Conservation (phyloP, 2,113 vertebrate genomes). For the Pomatostomus ruficeps region DNA sequence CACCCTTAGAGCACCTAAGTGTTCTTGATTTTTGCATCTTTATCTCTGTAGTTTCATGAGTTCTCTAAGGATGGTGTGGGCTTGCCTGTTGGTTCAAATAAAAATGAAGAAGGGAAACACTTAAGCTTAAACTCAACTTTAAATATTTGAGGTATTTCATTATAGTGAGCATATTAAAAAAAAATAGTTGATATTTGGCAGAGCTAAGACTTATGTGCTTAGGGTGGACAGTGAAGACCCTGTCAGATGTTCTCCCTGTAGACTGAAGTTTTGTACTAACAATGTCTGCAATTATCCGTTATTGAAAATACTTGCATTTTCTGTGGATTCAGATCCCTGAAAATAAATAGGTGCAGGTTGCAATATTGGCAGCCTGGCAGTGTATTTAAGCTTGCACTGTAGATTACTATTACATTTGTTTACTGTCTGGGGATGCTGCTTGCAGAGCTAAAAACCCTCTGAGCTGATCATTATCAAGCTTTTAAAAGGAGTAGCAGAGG, state of each 20-base stretch:
- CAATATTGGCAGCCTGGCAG: background rate
- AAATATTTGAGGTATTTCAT: background rate
- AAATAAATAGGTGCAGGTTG: background rate
- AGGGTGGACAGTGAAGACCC: background rate
- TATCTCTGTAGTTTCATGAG: background rate
- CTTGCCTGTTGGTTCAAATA: background rate
- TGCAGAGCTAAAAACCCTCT: background rate
- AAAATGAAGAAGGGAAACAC: background rate
- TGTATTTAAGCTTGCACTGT: background rate
- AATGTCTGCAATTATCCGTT: background rate
- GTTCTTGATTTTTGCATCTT: background rate
- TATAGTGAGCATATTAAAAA: background rate
- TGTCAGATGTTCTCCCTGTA: background rate
- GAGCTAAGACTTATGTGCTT: background rate
- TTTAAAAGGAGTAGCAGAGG: background rate
- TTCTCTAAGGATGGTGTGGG: background rate
- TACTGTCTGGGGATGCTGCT: slow-evolving; percentile 23
- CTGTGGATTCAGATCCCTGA: background rate
- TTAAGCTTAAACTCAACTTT: background rate
- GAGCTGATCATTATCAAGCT: background rate
- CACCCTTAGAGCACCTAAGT: background rate
- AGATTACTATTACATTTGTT: slow-evolving; percentile 4
- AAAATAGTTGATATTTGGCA: background rate
- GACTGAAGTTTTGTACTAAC: background rate
- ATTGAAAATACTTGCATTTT: background rate